These are phyloP conservation scores for Chlamydotis undulata DNA, from an alignment of 2,113 vertebrate species.

Conservation along the genomic window DNA sequence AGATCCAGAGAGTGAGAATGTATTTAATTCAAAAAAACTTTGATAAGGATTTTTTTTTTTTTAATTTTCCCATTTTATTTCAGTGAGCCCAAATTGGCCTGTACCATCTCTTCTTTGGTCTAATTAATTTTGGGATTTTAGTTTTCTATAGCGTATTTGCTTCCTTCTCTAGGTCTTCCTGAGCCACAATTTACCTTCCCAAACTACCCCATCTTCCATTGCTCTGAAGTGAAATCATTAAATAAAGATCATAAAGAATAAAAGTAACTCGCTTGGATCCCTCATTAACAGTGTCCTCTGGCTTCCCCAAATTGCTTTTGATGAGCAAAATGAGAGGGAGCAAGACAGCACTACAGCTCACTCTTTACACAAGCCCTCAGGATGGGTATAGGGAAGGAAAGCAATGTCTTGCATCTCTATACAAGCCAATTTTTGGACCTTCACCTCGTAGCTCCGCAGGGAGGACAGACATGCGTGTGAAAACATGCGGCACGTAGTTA, in stretches of 20 bases:
- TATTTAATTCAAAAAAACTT: not conserved
- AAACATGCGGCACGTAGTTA: rapidly evolving
- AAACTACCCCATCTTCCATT: not conserved
- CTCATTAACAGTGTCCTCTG: not conserved
- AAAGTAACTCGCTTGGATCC: not conserved
- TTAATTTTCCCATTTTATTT: not conserved
- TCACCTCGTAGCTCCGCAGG: not conserved
- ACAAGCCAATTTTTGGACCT: not conserved
- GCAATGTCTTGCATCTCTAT: not conserved
- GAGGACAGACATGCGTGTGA: rapidly evolving
- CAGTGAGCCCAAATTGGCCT: not conserved
- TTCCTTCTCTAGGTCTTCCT: not conserved
- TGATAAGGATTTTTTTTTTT: not conserved
- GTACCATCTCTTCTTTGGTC: not conserved
- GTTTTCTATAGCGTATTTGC: not conserved
- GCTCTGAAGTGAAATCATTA: conserved; percentile 20
- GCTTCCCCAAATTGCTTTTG: rapidly evolving
- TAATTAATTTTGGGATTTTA: not conserved
- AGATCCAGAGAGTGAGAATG: not conserved
- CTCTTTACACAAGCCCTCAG: not conserved
- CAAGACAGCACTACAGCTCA: rapidly evolving
- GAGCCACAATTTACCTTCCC: not conserved
- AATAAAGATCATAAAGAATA: conserved; percentile 22
- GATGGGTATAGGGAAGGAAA: not conserved
- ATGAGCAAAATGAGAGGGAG: rapidly evolving